Evolutionary conservation across 2,888 invertebrate genomes (phyloP), one percentile per base, ranked within the genome.

Genomic region (Augiades crinisus): DNA sequence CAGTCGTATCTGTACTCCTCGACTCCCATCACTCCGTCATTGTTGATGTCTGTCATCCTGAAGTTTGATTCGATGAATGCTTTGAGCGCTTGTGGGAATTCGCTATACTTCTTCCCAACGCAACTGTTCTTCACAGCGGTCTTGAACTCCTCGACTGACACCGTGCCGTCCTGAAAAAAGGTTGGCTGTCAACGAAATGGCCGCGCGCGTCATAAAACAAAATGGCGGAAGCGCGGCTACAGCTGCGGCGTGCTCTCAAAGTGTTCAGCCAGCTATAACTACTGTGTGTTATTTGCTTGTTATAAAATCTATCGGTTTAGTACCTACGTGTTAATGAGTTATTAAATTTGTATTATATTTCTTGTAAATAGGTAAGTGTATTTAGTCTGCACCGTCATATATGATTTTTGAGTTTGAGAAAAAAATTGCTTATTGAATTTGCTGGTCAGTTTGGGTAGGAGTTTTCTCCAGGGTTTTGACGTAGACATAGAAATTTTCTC

Each of bases 31-130:
- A 95, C 91, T 2, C 96, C 96, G 66, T 96, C 96, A 51, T 92
- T 92, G 68, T 96, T 95, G 53, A 95, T 90, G 69, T 96, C 96
- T 36, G 95, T 93, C 91, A 95, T 92, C 71, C 93, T 93, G 77
- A 96, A 96, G 81, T 95, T 95, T 46, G 94, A 93, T 75, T 96
- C 95, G 70, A 96, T 96, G 76, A 96, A 96, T 72, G 95, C 94
- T 71, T 93, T 95, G 94, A 96, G 95, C 3, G 96, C 95, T 79
- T 95, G 95, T 0, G 96, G 96, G 70, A 96, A 95, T 55, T 95
- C 94, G 7, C 92, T 92, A 70, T 95, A 96, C 57, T 92, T 90
- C 66, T 93, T 92, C 3, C 95, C 95, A 14, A 95, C 91, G 70
- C 96, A 96, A 62, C 94, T 94, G 73, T 93, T 94, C 76, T 95